Base-by-base conservation (phyloP, 2,888 invertebrate species). In the Macroteleia sp. region DNA sequence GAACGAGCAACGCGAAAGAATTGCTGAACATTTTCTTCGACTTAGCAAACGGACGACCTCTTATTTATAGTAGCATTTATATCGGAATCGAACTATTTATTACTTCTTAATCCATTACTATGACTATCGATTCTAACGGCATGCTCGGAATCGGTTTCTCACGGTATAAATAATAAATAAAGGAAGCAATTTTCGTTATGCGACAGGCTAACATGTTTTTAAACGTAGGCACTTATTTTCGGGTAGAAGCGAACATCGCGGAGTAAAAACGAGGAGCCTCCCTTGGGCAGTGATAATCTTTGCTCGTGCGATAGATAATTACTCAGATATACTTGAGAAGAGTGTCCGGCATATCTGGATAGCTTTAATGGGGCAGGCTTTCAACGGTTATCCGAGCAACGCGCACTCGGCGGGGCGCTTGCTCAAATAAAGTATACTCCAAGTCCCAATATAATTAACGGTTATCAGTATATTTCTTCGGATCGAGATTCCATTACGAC, bases 351-450 rank as follows among this genome's bases (percentile, higher is more conserved):
- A 81, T 88, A 88, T 89, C 89, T 86, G 88, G 88, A 89, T 89
- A 87, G 86, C 86, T 87, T 89, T 90, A 89, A 89, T 89, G 89
- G 89, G 85, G 88, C 89, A 89, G 89, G 89, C 89, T 89, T 90
- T 90, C 89, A 89, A 82, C 85, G 82, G 87, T 88, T 90, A 90
- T 90, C 89, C 87, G 83, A 80, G 82, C 83, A 83, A 86, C 87
- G 84, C 84, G 86, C 86, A 89, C 87, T 83, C 85, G 80, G 79
- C 84, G 82, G 81, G 82, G 80, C 84, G 82, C 83, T 83, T 84
- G 80, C 82, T 73, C 83, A 81, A 87, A 87, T 88, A 88, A 88
- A 86, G n/a, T n/a, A 86, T 84, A 85, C 84, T 87, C 82, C 82
- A 83, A 79, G 80, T 50, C 69, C 59, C 70, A 77, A 83, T 84